Base-by-base conservation (phyloP, 2,888 invertebrate genomes). In the Cerceris rybyensis region DNA sequence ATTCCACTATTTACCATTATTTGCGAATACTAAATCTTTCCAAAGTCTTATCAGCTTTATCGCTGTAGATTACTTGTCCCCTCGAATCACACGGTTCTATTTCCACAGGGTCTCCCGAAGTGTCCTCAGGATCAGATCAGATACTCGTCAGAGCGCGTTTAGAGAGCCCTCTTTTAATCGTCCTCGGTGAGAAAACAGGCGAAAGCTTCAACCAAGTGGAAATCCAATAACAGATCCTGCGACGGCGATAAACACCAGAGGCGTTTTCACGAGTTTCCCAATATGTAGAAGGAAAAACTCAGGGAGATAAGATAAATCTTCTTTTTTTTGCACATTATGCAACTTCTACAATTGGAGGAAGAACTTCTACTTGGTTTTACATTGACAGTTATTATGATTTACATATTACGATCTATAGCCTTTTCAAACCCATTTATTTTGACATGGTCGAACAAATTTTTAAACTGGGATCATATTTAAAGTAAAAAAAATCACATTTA, bases 181-280 rank as follows among this genome's bases (percentile, higher is more conserved):
- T 58, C 58, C 55, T n/a, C 55, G 61, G 46, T 54, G 80, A 66
- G 75, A 75, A 84, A 75, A 80, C 58, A 60, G 67, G 67, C 69
- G 70, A 76, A 74, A 57, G 68, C 75, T 75, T 81, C 85, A 83
- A 76, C 83, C 82, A 73, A 79, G 74, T 81, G 85, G 86, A 88
- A 88, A 88, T 87, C 86, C 84, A 87, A 87, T 86, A 75, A 84
- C 66, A 80, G 73, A 84, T 82, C 82, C 72, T 57, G 46, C 68
- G 60, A 73, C 49, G 28, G 6, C 63, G 73, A 78, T 71, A 76
- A 81, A 72, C 68, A 65, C 72, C 63, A 43, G 14, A 54, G 9
- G 49, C 50, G 17, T 55, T 39, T 64, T 61, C 16, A 13, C 17
- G 1, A 8, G 6, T 16, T 13, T n/a, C 13, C 16, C n/a, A 42